phyloP scores from a whole-genome alignment of 37 sponge, comb jelly and placozoan genomes.

The Corticium candelabrum region DNA sequence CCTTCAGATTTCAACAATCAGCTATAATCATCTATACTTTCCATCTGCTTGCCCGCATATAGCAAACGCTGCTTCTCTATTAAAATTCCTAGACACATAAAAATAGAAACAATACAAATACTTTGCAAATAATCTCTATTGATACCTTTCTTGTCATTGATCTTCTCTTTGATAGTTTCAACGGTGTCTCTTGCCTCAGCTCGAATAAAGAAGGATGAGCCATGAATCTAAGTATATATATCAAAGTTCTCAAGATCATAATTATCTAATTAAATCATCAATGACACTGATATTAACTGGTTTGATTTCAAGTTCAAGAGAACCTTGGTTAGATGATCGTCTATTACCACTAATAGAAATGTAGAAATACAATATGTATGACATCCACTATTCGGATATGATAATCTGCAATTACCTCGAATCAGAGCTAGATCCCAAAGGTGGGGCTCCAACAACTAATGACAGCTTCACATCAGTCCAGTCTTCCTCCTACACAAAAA shows the following conservation, averaged over 20 bases:
- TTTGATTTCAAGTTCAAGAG: too few species aligned
- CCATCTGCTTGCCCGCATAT: conserved; percentile 1
- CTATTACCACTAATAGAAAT: too few species aligned
- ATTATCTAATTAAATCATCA: too few species aligned
- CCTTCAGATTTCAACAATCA: too few species aligned
- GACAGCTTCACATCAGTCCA: conserved; percentile 74
- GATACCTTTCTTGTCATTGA: background rate
- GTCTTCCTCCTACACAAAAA: conserved; percentile 47
- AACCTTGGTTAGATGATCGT: too few species aligned
- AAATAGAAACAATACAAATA: background rate
- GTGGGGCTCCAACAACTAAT: conserved; percentile 77
- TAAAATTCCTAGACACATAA: background rate
- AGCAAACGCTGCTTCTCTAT: background rate
- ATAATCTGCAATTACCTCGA: too few species aligned
- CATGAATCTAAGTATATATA: too few species aligned
- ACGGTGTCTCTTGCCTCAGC: background rate
- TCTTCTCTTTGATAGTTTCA: background rate
- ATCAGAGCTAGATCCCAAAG: background rate
- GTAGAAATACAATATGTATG: too few species aligned
- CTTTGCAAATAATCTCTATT: background rate
- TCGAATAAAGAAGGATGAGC: background rate
- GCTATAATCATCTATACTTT: too few species aligned
- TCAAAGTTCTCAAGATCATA: too few species aligned
- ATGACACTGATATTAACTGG: too few species aligned
- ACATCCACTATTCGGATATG: too few species aligned